phyloP scores from a whole-genome alignment of 1,140 invertebrate genomes.

The Apis florea region DNA sequence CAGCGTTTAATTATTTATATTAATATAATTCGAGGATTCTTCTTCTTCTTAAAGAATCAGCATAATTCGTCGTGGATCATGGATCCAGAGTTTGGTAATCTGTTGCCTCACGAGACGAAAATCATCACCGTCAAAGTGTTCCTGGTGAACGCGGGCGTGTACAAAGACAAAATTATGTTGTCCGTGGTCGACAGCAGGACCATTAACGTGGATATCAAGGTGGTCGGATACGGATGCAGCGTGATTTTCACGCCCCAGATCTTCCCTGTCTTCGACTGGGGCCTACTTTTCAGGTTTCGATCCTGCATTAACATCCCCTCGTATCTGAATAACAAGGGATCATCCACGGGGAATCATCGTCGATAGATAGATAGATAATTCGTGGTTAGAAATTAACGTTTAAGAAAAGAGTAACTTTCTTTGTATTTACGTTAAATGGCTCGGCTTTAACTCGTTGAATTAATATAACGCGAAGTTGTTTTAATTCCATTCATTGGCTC shows the following conservation, averaged over 20 bases:
- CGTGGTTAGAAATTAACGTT: no score
- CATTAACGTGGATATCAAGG: constrained; percentile 60
- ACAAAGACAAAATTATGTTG: constrained; percentile 67
- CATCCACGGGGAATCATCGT: no score
- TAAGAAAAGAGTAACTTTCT: no score
- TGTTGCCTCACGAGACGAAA: constrained; percentile 61
- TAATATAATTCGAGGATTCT: neutral
- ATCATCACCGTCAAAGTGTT: constrained; percentile 66
- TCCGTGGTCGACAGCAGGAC: constrained; percentile 64
- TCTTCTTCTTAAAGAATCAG: constrained; percentile 45
- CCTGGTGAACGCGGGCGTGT: constrained; percentile 71
- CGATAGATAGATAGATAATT: no score
- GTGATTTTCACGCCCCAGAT: constrained; percentile 75
- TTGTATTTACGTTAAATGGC: no score
- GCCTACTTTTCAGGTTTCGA: constrained; percentile 69
- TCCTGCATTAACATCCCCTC: neutral
- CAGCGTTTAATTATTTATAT: no score
- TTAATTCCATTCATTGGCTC: no score
- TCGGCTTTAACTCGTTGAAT: no score
- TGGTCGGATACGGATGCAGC: constrained; percentile 74
- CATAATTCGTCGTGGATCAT: constrained; percentile 59
- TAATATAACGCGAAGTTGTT: no score
- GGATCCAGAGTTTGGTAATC: constrained; percentile 42
- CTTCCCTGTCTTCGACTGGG: constrained; percentile 76
- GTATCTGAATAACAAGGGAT: no score